Evolutionary conservation across 2,113 vertebrate species (phyloP).

Genomic region (Proteles cristata): DNA sequence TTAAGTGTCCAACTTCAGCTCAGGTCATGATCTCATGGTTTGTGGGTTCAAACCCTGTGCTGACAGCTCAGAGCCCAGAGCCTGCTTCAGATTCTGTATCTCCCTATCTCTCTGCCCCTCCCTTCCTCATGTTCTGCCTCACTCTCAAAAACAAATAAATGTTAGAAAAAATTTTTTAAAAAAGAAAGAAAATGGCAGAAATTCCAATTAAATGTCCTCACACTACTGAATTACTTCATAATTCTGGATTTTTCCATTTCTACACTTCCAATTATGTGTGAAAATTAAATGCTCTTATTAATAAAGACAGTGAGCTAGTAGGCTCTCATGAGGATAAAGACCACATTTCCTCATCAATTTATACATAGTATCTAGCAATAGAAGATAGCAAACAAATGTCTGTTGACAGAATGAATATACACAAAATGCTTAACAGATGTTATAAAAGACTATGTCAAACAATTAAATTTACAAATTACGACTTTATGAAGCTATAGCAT

Average conservation of each 20-base stretch:
- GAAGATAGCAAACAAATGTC: neutral
- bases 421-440: neutral
- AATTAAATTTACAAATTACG: neutral
- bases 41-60: too few species aligned
- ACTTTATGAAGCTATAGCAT: neutral
- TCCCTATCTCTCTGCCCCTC: too few species aligned
- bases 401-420: neutral
- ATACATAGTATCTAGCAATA: neutral
- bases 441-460: neutral
- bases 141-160: too few species aligned
- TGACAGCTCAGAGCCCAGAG: too few species aligned
- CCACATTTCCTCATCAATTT: neutral
- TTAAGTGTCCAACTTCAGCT: too few species aligned
- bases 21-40: too few species aligned
- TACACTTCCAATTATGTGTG: neutral
- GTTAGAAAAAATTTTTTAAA: too few species aligned
- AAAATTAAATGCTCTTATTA: neutral
- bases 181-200: neutral
- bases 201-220: neutral
- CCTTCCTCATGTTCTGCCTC: too few species aligned
- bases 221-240: neutral
- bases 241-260: neutral
- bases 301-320: neutral
- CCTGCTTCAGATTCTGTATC: too few species aligned
- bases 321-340: neutral